Conservation (phyloP, 2,113 vertebrate genomes). For the Gadus macrocephalus region DNA sequence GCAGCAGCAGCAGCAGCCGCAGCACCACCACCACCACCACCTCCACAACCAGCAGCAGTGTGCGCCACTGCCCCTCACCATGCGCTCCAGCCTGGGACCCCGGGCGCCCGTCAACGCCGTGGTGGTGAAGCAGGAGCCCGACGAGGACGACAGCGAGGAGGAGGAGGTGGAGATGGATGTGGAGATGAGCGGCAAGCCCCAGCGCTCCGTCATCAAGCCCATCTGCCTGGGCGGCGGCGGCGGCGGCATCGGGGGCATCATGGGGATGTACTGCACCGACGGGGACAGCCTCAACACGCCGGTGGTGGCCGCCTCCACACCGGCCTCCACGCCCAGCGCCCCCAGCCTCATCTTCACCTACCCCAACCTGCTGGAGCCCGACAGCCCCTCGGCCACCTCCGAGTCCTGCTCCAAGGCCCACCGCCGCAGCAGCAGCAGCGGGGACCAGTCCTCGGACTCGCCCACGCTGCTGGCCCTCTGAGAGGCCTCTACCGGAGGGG, state of each 20-base stretch:
- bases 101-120: slow-evolving; percentile 67
- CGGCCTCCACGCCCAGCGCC: slow-evolving; percentile 87
- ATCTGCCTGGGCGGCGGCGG: slow-evolving; percentile 84
- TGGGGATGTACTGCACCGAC: slow-evolving; percentile 79
- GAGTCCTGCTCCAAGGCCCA: slow-evolving; percentile 99
- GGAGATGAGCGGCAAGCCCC: slow-evolving; percentile 68
- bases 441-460: slow-evolving; percentile 98
- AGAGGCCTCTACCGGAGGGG: slow-evolving; percentile 35
- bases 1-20: slow-evolving; percentile 44
- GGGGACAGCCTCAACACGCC: slow-evolving; percentile 98
- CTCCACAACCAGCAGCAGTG: slow-evolving; percentile 55
- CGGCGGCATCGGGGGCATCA: slow-evolving; percentile 75
- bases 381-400: slow-evolving; percentile 90
- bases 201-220: slow-evolving; percentile 96
- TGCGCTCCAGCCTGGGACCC: slow-evolving; percentile 64
- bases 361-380: slow-evolving; percentile 93
- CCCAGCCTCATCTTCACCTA: slow-evolving; percentile 97
- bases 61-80: slow-evolving; percentile 70
- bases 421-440: slow-evolving; percentile 97
- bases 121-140: slow-evolving; percentile 92
- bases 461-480: slow-evolving; percentile 96
- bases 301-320: slow-evolving; percentile 92
- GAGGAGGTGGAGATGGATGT: slow-evolving; percentile 29
- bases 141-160: slow-evolving; percentile 69
- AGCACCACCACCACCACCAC: slow-evolving; percentile 5